These are phyloP conservation scores for Neodontobutis hainanensis DNA, from an alignment of 2,113 vertebrate genomes.

Conservation along the genomic window DNA sequence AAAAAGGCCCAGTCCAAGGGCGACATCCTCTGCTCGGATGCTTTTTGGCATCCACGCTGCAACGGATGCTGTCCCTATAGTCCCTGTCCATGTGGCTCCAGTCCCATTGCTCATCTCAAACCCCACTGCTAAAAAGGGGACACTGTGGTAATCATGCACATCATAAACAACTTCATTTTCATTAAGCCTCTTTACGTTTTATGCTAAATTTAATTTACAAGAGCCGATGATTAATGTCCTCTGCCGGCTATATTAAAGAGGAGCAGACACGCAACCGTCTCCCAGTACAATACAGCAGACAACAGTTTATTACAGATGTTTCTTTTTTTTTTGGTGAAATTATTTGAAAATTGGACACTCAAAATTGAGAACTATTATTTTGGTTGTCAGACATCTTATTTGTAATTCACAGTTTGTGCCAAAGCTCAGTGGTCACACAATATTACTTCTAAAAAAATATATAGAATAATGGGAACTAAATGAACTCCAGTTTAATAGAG, in stretches of 20 bases:
- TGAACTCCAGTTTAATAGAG: no score
- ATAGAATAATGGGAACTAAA: no score
- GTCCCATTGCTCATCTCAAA: slow-evolving; percentile 39
- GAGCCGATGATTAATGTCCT: slow-evolving; percentile 60
- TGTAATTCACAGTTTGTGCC: no score
- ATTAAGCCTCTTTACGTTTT: slow-evolving; percentile 66
- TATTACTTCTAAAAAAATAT: no score
- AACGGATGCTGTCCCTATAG: slow-evolving; percentile 12
- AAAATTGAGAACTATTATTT: no score
- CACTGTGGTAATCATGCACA: slow-evolving; percentile 66
- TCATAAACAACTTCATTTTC: slow-evolving; percentile 75
- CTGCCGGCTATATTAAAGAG: slow-evolving; percentile 40
- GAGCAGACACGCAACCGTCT: slow-evolving; percentile 16
- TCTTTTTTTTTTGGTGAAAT: no score
- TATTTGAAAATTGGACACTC: no score
- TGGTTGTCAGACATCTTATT: no score
- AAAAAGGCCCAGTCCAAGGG: not conserved
- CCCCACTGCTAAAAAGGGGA: slow-evolving; percentile 34
- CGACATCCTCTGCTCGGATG: slow-evolving; percentile 15
- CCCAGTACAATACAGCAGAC: slow-evolving; percentile 4
- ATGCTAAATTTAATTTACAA: slow-evolving; percentile 60
- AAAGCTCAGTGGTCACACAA: no score
- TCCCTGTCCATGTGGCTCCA: slow-evolving; percentile 20
- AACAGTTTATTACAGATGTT: not conserved
- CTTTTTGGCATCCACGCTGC: slow-evolving; percentile 17